These are phyloP conservation scores for Caenorhabditis plicata DNA, from an alignment of 2,888 invertebrate species.

Conservation along the genomic window DNA sequence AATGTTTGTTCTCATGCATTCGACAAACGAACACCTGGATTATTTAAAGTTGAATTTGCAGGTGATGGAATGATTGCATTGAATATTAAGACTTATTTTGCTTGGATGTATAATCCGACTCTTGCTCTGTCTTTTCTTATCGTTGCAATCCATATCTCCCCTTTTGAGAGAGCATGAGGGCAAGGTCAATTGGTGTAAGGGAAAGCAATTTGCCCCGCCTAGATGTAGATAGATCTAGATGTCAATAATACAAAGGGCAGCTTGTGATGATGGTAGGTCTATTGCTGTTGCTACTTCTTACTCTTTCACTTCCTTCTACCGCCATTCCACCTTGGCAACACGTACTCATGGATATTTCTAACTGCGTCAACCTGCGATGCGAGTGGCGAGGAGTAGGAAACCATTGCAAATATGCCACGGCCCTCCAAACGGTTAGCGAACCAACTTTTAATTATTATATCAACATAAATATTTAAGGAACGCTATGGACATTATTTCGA, in stretches of 20 bases:
- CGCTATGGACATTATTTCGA: neutral
- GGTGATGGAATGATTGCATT: no score
- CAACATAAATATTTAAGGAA: neutral
- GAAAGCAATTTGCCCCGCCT: conserved; percentile 11
- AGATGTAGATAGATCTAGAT: conserved; percentile 7
- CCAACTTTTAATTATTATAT: neutral
- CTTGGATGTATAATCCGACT: no score
- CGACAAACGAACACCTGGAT: no score
- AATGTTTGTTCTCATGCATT: no score
- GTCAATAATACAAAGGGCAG: no score
- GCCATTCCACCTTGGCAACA: neutral
- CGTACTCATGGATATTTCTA: conserved; percentile 10
- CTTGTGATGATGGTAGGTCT: conserved; percentile 8
- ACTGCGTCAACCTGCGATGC: conserved; percentile 15
- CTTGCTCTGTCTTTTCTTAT: conserved; percentile 16
- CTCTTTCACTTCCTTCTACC: conserved; percentile 8
- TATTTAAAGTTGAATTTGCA: no score
- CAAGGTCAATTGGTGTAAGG: conserved; percentile 7
- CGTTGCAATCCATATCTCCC: conserved; percentile 7
- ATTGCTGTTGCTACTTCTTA: conserved; percentile 10
- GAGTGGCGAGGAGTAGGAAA: conserved; percentile 18
- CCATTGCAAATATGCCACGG: conserved; percentile 4
- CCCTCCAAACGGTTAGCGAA: neutral
- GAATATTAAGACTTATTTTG: no score
- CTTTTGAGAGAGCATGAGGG: conserved; percentile 6